A percentile compares a stretch with the other conserved stretches of the same genome.
phyloP scores from a whole-genome alignment of 2,888 invertebrate genomes.

The Steromphala cineraria region DNA sequence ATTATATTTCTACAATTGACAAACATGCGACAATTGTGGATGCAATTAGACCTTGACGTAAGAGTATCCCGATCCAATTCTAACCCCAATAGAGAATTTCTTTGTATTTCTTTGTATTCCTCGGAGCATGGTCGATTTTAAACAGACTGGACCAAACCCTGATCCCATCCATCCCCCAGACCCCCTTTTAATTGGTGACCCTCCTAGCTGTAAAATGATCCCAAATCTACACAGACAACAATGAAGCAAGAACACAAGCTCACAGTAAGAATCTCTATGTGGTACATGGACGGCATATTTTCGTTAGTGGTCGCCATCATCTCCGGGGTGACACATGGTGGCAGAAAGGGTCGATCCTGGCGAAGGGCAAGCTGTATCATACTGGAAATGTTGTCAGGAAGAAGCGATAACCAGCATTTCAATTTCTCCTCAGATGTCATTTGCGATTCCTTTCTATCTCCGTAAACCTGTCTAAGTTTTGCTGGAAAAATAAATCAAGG shows the following conservation, averaged over 20 bases:
- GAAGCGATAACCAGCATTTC: slow-evolving; percentile 23
- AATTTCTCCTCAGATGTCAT: neutral
- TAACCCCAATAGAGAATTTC: no score
- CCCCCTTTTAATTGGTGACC: no score
- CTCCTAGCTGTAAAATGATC: no score
- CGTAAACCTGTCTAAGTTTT: neutral
- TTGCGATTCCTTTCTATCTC: neutral
- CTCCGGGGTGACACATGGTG: slow-evolving; percentile 30
- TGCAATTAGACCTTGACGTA: no score
- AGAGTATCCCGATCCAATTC: no score
- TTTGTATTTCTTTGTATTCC: no score
- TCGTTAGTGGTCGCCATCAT: slow-evolving; percentile 26
- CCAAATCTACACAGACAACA: neutral
- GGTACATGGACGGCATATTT: slow-evolving; percentile 23
- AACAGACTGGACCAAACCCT: no score
- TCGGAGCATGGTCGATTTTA: no score
- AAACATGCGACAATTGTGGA: no score
- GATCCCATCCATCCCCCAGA: no score
- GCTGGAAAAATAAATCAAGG: neutral
- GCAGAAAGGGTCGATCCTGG: slow-evolving; percentile 35
- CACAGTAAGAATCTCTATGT: slow-evolving; percentile 34
- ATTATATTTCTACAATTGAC: no score
- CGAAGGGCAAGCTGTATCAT: slow-evolving; percentile 23
- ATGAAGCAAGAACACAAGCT: neutral
- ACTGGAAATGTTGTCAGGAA: slow-evolving; percentile 17